Base-by-base conservation (phyloP, 2,113 vertebrate genomes). In the Atrichornis clamosus region DNA sequence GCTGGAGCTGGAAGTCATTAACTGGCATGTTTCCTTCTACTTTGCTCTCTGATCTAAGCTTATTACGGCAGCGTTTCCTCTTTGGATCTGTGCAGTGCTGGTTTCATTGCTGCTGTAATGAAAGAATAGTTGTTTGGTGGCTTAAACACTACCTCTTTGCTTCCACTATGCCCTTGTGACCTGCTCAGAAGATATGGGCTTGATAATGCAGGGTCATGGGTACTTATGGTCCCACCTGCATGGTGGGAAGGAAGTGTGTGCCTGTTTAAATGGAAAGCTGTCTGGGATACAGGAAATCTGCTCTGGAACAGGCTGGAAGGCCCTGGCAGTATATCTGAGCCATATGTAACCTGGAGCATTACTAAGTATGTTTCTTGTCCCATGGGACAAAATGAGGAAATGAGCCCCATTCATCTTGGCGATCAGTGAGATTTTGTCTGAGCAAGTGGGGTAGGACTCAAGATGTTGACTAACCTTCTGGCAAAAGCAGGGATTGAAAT, bases 231-330 rank as follows among this genome's bases (percentile, higher is more conserved):
- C 77, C 85, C 88, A 95, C 83, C 88, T 94, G 90, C 10, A 2
- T 4, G 7, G 69, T 60, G 70, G 83, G 93, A 93, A 95, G 83
- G 93, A 94, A 96, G 41, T 8, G 1, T 68, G 69, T 89, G 89
- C 81, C 90, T 93, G 23, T 90, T 87, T 76, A 74, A 96, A 64
- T 56, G 83, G 90, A 80, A 90, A 89, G 52, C 59, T 77, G 41
- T 86, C 85, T 90, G 82, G 80, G 49, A 69, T 84, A 67, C 88
- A 95, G 93, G 96, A 96, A 97, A 86, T 86, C 76, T 84, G 73
- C 83, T 93, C 88, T 41, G 23, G 73, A 93, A 75, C 92, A 87
- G 76, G 85, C 86, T 72, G 72, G 60, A 86, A 60, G 83, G 73
- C 32, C 73, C 60, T 68, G 42, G 79, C 75, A 84, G 47, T 55